These are phyloP conservation scores for Lepilemur ruficaudatus DNA, from an alignment of 2,797 vertebrate species.

Conservation along the genomic window DNA sequence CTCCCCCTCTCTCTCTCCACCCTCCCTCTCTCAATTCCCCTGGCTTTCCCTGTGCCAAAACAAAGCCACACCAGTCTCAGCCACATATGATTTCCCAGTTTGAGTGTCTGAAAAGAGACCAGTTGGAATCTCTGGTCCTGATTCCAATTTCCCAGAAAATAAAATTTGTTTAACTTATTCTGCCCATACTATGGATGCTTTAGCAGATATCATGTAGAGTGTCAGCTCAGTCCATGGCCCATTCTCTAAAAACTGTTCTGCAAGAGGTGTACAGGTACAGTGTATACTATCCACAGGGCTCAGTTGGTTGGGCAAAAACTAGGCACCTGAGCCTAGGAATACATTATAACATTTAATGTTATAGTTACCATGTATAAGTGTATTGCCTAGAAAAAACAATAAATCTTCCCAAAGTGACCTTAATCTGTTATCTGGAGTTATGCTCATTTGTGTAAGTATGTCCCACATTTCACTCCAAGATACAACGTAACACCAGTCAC, in stretches of 20 bases:
- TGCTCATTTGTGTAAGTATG: slow-evolving; percentile 2
- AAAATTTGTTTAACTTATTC: neutral
- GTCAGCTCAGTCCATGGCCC: neutral
- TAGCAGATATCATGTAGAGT: neutral
- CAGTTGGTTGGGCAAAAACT: neutral
- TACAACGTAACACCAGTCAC: neutral
- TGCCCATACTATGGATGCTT: neutral
- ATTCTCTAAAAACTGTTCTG: neutral
- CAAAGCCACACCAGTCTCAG: neutral
- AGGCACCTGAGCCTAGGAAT: neutral
- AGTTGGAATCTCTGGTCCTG: neutral
- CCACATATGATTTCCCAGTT: neutral
- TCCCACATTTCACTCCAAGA: neutral
- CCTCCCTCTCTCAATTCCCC: neutral
- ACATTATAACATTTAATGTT: neutral
- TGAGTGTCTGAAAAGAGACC: neutral
- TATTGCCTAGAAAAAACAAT: neutral
- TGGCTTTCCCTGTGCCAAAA: neutral
- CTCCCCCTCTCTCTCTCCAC: too few relatives aligned
- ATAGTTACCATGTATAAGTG: neutral
- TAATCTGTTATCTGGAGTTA: neutral
- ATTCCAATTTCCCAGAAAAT: neutral
- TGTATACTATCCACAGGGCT: neutral
- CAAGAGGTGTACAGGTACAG: neutral
- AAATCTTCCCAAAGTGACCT: neutral